Percentiles rank a stretch among this genome's conserved stretches.
phyloP scores from a whole-genome alignment of 2,888 invertebrate genomes.

The Rapana venosa region DNA sequence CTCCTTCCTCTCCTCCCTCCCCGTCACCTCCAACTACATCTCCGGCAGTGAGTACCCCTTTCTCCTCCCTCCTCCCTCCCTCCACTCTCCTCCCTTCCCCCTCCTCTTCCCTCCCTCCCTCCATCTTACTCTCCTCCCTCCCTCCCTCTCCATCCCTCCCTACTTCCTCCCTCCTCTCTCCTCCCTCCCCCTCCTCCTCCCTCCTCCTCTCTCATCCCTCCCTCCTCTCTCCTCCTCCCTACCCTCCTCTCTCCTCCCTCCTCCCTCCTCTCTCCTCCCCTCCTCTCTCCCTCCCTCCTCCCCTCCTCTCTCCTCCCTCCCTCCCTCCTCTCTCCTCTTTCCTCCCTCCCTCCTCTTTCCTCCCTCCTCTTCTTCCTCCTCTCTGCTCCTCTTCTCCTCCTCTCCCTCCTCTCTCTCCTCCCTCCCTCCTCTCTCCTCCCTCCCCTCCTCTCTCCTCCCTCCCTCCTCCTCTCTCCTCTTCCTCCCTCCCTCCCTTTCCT shows the following conservation, averaged over 20 bases:
- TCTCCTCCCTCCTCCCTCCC: not conserved
- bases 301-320: too few relatives aligned
- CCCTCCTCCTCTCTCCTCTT: not conserved
- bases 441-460: not conserved
- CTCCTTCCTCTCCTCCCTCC: slow-evolving; percentile 47
- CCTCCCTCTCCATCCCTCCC: too few relatives aligned
- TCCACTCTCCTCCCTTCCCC: too few relatives aligned
- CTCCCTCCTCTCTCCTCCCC: too few relatives aligned
- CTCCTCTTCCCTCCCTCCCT: too few relatives aligned
- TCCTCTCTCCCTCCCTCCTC: not conserved
- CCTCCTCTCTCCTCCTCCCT: too few relatives aligned
- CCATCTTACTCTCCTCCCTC: too few relatives aligned
- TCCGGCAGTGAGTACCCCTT: slow-evolving; percentile 47
- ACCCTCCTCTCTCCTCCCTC: not conserved
- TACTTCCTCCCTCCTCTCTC: not conserved
- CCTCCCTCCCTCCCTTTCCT: not conserved
- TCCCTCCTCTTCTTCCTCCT: too few relatives aligned
- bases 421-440: too few relatives aligned
- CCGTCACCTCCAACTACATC: slow-evolving; percentile 39
- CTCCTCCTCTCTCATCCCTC: too few relatives aligned
- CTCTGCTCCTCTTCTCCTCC: not conserved
- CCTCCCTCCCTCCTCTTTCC: not conserved
- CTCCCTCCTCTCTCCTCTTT: not conserved
- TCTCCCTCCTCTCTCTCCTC: not conserved
- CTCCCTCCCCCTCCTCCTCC: too few relatives aligned